A percentile compares a stretch with the other conserved stretches of the same genome.
These are phyloP conservation scores for Syngnathus acus DNA, from an alignment of 2,797 vertebrate species.

Conservation along the genomic window DNA sequence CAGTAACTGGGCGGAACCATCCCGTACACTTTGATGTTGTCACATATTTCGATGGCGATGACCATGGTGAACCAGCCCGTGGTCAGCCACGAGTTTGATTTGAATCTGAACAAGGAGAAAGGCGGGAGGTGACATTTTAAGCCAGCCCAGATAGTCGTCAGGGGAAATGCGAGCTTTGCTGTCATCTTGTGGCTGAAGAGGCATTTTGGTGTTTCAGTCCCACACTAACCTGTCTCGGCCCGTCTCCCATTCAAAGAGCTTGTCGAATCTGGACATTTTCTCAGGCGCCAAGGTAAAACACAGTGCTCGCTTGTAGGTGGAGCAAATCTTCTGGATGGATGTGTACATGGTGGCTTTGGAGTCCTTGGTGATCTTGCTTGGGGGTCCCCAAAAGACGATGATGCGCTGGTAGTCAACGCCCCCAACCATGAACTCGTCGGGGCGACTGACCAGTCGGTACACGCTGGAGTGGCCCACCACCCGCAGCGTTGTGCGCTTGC, in stretches of 20 bases:
- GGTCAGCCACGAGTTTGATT: slow-evolving; percentile 94
- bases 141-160: too few species aligned
- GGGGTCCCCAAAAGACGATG: slow-evolving; percentile 93
- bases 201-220: too few species aligned
- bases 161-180: too few species aligned
- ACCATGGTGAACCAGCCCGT: slow-evolving; percentile 99
- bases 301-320: slow-evolving; percentile 77
- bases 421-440: slow-evolving; percentile 84
- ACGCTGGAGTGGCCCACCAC: slow-evolving; percentile 96
- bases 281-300: slow-evolving; percentile 76
- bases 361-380: slow-evolving; percentile 81
- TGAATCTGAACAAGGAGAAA: slow-evolving; percentile 68
- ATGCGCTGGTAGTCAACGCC: slow-evolving; percentile 64
- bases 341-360: slow-evolving; percentile 77
- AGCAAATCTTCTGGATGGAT: slow-evolving; percentile 82
- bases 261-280: slow-evolving; percentile 90
- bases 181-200: too few species aligned
- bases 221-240: slow-evolving; percentile 83
- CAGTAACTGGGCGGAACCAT: slow-evolving; percentile 94
- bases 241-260: slow-evolving; percentile 85
- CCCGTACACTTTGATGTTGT: slow-evolving; percentile 88
- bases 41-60: slow-evolving; percentile 88
- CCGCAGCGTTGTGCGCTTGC: slow-evolving; percentile 84
- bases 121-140: background rate
- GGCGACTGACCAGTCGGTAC: slow-evolving; percentile 80